Evolutionary conservation across 1,140 invertebrate species (phyloP), one percentile per base, ranked within the genome.

Genomic region (Zaprionus africanus): DNA sequence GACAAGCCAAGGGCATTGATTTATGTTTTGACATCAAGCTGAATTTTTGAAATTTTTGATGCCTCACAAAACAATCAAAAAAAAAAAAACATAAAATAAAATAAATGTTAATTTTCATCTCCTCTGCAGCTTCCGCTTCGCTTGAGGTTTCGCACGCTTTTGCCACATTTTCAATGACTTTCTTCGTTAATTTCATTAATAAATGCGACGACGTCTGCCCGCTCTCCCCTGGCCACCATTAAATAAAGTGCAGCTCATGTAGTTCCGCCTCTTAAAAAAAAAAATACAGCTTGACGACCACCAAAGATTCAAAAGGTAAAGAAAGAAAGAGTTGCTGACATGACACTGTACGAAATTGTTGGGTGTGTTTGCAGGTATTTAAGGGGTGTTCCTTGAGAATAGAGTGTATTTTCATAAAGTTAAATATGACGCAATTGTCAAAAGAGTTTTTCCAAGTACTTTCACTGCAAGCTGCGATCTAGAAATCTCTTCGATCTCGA

Each of bases 131-230:
- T 88, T 88, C 85, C 84, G 81, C 78, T 79, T 87, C 67, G 65
- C 26, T 56, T 79, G 19, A 73, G 59, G 62, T 88, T 88, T 88
- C 81, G 81, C 86, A 85, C 86, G 81, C 75, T 87, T 88, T 80
- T 88, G 63, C 61, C 65, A 60, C 59, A 57, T 61, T 54, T 73
- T 73, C 75, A 76, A 76, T 69, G 74, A 56, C 49, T 90, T 90
- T 88, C 85, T 90, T 88, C 79, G 78, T 85, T 81, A 90, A 88
- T 81, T 90, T 88, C 68, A 88, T 84, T 90, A 88, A 90, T 90
- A 75, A 87, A 87, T 81, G 72, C 78, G 41, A 46, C 41, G n/a
- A 17, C 5, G 62, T 70, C 22, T 22, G 22, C 22, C 22, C 22
- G 22, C 22, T 41, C 38, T 70, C 41, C 34, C 34, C 36, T 63